These are phyloP conservation scores for Parazoanthus darwini DNA, from an alignment of 92 coral and sea anemone species.

Conservation along the genomic window DNA sequence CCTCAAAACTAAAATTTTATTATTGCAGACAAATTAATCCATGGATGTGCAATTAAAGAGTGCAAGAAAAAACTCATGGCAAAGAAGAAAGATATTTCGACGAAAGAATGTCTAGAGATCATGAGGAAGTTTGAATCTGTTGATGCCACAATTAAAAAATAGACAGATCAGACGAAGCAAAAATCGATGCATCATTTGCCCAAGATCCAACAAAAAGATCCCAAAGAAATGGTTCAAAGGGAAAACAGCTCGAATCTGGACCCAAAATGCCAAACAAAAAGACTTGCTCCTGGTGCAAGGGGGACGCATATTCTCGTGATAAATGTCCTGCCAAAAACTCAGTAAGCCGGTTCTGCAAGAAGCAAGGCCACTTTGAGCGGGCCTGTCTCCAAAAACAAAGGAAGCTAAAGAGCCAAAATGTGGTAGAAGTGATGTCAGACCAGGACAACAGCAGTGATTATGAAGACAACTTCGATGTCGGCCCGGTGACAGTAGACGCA, in stretches of 20 bases:
- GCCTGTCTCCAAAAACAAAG: constrained; percentile 54
- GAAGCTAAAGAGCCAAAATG: constrained; percentile 48
- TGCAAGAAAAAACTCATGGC: constrained; percentile 56
- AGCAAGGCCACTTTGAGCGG: constrained; percentile 61
- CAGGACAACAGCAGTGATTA: constrained; percentile 55
- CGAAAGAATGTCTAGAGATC: constrained; percentile 54
- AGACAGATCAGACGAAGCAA: constrained; percentile 48
- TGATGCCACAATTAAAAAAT: constrained; percentile 58
- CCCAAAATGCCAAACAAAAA: constrained; percentile 17
- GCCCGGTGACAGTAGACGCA: constrained; percentile 51
- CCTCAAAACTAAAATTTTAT: constrained; percentile 59
- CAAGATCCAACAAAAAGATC: constrained; percentile 61
- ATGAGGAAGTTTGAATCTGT: constrained; percentile 64
- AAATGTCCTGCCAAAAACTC: constrained; percentile 64
- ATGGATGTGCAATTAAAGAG: constrained; percentile 58
- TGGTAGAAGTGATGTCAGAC: constrained; percentile 51
- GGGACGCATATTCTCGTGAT: constrained; percentile 53
- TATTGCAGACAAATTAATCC: constrained; percentile 66
- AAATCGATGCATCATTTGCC: constrained; percentile 52
- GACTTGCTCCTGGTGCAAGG: constrained; percentile 45
- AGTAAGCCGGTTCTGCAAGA: constrained; percentile 61
- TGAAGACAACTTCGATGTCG: constrained; percentile 56
- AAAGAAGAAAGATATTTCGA: constrained; percentile 41
- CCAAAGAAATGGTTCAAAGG: constrained; percentile 56
- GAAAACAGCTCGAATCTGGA: constrained; percentile 34